Conservation (phyloP, 2,888 invertebrate genomes). For the Tubulanus polymorphus region DNA sequence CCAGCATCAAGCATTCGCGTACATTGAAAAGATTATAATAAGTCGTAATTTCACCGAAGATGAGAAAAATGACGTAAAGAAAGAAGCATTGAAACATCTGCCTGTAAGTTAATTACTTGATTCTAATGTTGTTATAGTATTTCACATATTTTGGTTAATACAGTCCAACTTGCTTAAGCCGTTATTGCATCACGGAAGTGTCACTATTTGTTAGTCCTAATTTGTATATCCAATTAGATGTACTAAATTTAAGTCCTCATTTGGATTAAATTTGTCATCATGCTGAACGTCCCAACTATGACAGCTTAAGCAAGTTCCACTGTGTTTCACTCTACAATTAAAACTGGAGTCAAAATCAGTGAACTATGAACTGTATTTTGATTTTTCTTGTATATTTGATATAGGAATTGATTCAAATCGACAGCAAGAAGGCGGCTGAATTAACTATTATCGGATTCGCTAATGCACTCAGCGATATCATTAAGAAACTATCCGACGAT, state of each 20-base stretch:
- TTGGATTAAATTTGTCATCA: too few species aligned
- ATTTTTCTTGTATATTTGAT: conserved; percentile 32
- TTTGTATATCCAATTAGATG: too few species aligned
- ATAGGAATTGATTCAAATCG: conserved; percentile 60
- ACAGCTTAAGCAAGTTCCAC: not conserved
- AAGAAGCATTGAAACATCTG: conserved; percentile 45
- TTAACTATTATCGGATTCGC: conserved; percentile 62
- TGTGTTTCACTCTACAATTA: not conserved
- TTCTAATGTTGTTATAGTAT: too few species aligned
- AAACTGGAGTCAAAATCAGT: not conserved
- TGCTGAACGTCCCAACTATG: too few species aligned
- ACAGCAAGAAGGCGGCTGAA: conserved; percentile 63
- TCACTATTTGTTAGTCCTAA: too few species aligned
- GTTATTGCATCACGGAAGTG: too few species aligned
- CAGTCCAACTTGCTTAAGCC: too few species aligned
- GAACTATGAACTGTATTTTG: conserved; percentile 4
- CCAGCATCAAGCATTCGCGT: conserved; percentile 60
- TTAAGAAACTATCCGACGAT: conserved; percentile 28
- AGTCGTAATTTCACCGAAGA: conserved; percentile 34
- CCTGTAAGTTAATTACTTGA: too few species aligned
- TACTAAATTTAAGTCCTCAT: too few species aligned
- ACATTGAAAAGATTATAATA: conserved; percentile 54
- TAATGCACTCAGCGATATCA: conserved; percentile 31
- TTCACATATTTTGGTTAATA: too few species aligned
- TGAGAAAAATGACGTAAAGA: conserved; percentile 45